phyloP scores from a whole-genome alignment of 2,797 vertebrate species.

The Danionella dracula region DNA sequence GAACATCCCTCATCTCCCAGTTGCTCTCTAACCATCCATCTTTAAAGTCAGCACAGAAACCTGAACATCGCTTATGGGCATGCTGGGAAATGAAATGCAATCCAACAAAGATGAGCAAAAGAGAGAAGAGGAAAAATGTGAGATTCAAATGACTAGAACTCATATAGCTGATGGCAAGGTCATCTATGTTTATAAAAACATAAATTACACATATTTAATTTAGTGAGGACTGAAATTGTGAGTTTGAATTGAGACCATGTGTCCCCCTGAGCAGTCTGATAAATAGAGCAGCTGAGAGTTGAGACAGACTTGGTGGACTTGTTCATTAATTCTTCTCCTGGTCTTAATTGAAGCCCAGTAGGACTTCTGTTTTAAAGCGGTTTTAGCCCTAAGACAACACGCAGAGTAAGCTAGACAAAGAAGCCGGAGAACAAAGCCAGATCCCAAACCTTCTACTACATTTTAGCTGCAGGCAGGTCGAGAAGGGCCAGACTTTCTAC shows the following conservation, averaged over 20 bases:
- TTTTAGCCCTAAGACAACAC: slow-evolving; percentile 18
- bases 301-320: slow-evolving; percentile 45
- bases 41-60: slow-evolving; percentile 37
- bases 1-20: slow-evolving; percentile 24
- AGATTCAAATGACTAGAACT: slow-evolving; percentile 43
- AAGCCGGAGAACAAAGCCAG: slow-evolving; percentile 31
- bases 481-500: not conserved
- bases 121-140: too few relatives aligned
- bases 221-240: slow-evolving; percentile 62
- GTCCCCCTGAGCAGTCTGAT: slow-evolving; percentile 73
- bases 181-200: slow-evolving; percentile 73
- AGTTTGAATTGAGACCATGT: slow-evolving; percentile 70
- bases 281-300: slow-evolving; percentile 71
- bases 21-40: slow-evolving; percentile 28
- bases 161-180: slow-evolving; percentile 71
- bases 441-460: slow-evolving; percentile 22
- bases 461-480: slow-evolving; percentile 1
- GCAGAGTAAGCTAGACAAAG: slow-evolving; percentile 33
- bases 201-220: slow-evolving; percentile 78
- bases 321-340: slow-evolving; percentile 50
- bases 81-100: slow-evolving; percentile 41
- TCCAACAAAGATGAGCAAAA: slow-evolving; percentile 27
- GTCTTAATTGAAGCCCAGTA: slow-evolving; percentile 50
- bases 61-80: slow-evolving; percentile 40
- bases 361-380: slow-evolving; percentile 44